phyloP scores from a whole-genome alignment of 2,888 invertebrate genomes.

The Cryptus armator region DNA sequence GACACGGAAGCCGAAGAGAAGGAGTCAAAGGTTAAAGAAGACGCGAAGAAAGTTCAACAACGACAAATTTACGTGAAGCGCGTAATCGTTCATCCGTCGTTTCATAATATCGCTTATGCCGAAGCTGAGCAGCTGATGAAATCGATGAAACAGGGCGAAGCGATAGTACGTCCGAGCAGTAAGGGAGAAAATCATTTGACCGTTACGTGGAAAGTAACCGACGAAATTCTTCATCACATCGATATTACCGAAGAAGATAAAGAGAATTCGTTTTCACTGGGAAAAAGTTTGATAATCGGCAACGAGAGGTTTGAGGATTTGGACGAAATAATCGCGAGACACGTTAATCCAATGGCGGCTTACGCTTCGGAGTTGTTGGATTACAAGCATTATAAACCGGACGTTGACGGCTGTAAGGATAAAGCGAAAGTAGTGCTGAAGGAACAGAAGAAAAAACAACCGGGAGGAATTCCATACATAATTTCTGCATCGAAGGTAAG shows the following conservation, averaged over 20 bases:
- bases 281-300: conserved; percentile 94
- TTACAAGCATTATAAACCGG: conserved; percentile 95
- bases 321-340: conserved; percentile 99
- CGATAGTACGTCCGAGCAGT: conserved; percentile 97
- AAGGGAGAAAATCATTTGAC: conserved; percentile 98
- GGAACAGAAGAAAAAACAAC: conserved; percentile 95
- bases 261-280: conserved; percentile 97
- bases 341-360: conserved; percentile 98
- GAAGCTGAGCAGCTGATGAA: conserved; percentile 97
- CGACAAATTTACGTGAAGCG: conserved; percentile 96
- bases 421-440: conserved; percentile 95
- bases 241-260: conserved; percentile 98
- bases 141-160: conserved; percentile 98
- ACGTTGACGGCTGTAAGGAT: conserved; percentile 92
- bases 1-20: conserved; percentile 94
- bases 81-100: conserved; percentile 98
- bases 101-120: conserved; percentile 97
- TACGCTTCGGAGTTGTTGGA: conserved; percentile 95
- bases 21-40: conserved; percentile 92
- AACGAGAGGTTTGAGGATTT: conserved; percentile 98
- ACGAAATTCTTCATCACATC: conserved; percentile 97
- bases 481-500: conserved; percentile 91
- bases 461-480: conserved; percentile 95
- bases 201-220: conserved; percentile 99
- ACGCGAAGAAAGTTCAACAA: conserved; percentile 93